Conservation (phyloP, 2,113 vertebrate species). For the Bothrops jararaca region DNA sequence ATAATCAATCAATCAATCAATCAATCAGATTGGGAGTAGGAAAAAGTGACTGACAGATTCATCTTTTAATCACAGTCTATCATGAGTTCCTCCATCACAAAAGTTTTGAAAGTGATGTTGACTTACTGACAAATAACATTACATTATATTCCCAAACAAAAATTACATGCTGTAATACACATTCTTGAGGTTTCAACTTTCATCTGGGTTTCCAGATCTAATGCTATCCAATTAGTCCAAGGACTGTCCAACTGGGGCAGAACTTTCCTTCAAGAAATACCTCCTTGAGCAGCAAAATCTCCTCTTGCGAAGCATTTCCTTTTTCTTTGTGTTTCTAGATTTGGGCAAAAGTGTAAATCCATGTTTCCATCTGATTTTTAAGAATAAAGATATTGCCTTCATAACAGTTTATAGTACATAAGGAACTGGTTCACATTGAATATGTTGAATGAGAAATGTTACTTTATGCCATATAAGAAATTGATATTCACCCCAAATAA, state of each 20-base stretch:
- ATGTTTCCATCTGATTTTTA: neutral
- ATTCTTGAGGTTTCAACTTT: neutral
- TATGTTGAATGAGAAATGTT: neutral
- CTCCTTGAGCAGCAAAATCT: neutral
- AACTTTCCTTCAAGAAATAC: neutral
- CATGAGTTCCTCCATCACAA: neutral
- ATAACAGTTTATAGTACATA: neutral
- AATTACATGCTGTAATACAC: neutral
- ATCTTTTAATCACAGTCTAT: neutral
- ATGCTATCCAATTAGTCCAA: neutral
- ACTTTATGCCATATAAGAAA: neutral
- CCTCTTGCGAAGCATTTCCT: neutral
- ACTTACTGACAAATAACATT: neutral
- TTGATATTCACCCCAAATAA: neutral
- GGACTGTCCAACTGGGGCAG: neutral
- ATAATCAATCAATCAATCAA: neutral
- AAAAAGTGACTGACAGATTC: neutral
- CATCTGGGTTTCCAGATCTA: no score
- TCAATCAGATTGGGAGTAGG: neutral
- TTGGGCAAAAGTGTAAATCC: neutral
- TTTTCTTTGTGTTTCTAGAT: neutral
- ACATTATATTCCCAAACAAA: neutral
- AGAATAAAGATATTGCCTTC: neutral
- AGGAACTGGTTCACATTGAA: neutral
- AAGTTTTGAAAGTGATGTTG: neutral